Percentiles rank a stretch among this genome's conserved stretches.
Conservation (phyloP, 2,113 vertebrate genomes). For the Pagrus major region DNA sequence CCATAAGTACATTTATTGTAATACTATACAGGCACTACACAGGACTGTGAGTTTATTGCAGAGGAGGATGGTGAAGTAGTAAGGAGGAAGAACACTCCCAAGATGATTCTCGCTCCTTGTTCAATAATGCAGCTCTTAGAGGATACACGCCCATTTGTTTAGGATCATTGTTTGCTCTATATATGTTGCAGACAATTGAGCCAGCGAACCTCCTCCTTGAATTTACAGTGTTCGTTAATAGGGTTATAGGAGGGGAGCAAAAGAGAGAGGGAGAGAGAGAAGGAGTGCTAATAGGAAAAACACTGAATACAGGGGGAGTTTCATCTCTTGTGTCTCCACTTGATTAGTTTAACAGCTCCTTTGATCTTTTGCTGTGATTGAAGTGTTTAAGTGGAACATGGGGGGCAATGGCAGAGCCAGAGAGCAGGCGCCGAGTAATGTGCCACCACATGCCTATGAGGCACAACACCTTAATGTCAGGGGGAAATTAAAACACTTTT, state of each 20-base stretch:
- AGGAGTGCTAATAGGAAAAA: conserved; percentile 74
- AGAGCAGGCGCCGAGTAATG: conserved; percentile 87
- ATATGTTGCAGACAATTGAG: conserved; percentile 79
- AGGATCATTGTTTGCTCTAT: conserved; percentile 74
- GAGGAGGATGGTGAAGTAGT: conserved; percentile 42
- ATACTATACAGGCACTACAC: conserved; percentile 9
- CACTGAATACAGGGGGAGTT: conserved; percentile 77
- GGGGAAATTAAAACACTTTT: conserved; percentile 96
- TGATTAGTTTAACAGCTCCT: conserved; percentile 96
- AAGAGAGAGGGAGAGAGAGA: conserved; percentile 39
- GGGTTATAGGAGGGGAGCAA: conserved; percentile 63
- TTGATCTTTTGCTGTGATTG: conserved; percentile 98
- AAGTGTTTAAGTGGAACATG: conserved; percentile 95
- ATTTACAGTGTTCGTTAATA: conserved; percentile 72
- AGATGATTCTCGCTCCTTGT: conserved; percentile 49
- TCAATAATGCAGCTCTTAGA: conserved; percentile 65
- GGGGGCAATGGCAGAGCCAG: conserved; percentile 90
- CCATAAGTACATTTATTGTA: conserved; percentile 2
- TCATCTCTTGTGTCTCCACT: conserved; percentile 86
- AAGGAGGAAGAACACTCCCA: conserved; percentile 30
- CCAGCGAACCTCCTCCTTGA: conserved; percentile 57
- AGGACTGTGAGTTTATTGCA: not conserved
- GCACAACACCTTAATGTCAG: conserved; percentile 98
- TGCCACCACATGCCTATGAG: conserved; percentile 94
- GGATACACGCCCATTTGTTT: conserved; percentile 71